Evolutionary conservation across 2,888 invertebrate species (phyloP), one percentile per base, ranked within the genome.

Genomic region (Gasteruption jaculator): DNA sequence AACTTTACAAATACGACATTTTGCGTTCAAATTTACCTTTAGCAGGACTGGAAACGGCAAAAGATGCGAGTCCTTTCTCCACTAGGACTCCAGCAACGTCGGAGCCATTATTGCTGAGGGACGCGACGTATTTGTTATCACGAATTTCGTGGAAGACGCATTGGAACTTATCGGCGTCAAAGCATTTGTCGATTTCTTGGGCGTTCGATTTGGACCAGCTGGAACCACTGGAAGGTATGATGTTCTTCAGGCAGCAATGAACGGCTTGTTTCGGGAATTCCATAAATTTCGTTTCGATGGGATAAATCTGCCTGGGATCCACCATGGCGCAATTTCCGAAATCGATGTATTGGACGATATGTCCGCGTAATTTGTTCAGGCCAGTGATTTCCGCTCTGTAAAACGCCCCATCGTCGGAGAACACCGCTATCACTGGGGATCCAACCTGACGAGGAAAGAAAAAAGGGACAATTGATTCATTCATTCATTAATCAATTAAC

Each of bases 241-340:
- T 75, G 22, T 80, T 79, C 22, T 75, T 71, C 36, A 90, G 69
- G 1, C 79, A 74, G 60, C 89, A 88, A 36, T 77, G 76, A 1
- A 86, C 71, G 0, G 86, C 85, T 76, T 86, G 83, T 37, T 78
- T 79, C 0, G 88, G 85, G 14, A 85, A 63, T 3, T 74, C 73
- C 65, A 82, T 75, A 46, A 85, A 77, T 49, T 80, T 77, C 32
- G 74, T 75, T 53, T 87, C 85, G 43, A 86, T 72, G 36, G 80
- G 79, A 79, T 83, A 88, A 16, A 87, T 78, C 53, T 84, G 81
- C 45, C 72, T 75, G 0, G 74, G 73, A 31, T 78, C 76, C 0
- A 86, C 82, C 0, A 78, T 71, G 26, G 81, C 79, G 41, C 77
- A 77, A 57, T 86, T 87, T 3, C 89, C 89, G 54, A 84, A 86